These are phyloP conservation scores for Cremastinae sp. DNA, from an alignment of 2,888 invertebrate species.

Conservation along the genomic window DNA sequence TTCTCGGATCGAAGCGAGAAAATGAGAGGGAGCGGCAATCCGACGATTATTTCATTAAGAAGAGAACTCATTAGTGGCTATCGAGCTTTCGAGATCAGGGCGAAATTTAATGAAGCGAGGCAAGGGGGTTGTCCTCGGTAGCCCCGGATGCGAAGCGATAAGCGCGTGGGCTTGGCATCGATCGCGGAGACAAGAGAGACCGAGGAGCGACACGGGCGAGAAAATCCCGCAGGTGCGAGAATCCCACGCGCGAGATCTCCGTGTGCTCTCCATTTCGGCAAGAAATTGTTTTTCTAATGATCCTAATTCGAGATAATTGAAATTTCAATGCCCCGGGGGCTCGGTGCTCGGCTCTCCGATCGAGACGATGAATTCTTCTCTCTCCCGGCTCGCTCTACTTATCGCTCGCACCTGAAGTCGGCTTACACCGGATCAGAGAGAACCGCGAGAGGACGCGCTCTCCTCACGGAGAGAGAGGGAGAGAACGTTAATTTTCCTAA, in stretches of 20 bases:
- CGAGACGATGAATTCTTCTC: neutral
- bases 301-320: neutral
- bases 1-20: conserved; percentile 50
- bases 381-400: conserved; percentile 34
- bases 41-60: conserved; percentile 63
- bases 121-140: neutral
- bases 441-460: no score
- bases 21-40: conserved; percentile 49
- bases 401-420: conserved; percentile 35
- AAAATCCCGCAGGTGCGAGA: no score
- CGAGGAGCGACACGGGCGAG: conserved; percentile 5
- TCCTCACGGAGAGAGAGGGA: conserved; percentile 34
- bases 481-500: conserved; percentile 76
- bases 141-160: neutral
- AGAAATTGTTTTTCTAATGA: no score
- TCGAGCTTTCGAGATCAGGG: conserved; percentile 26
- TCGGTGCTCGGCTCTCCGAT: neutral
- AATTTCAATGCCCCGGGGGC: neutral
- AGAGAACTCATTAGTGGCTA: conserved; percentile 13
- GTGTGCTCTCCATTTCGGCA: neutral
- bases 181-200: neutral
- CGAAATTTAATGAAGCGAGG: conserved; percentile 38
- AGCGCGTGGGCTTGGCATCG: neutral
- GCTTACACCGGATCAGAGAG: conserved; percentile 19
- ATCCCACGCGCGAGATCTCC: no score